These are phyloP conservation scores for Oryctolagus cuniculus DNA, from an alignment of 2,113 vertebrate genomes.

Conservation along the genomic window mOryCun1.1 NC_091439.1:105887501-105888000, in stretches of 20 bases:
- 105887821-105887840: conserved; percentile 60
- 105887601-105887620: background rate
- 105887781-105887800: conserved; percentile 33
- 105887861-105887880: conserved; percentile 31
- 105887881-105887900: conserved; percentile 11
- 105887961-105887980: background rate
- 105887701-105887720: background rate
- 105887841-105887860: conserved; percentile 47
- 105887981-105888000: background rate
- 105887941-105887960: conserved; percentile 1
- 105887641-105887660: background rate
- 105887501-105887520: no score
- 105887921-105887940: background rate
- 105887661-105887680: background rate
- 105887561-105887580: background rate
- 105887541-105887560: background rate
- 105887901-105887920: background rate
- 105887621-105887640: background rate
- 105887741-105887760: conserved; percentile 39
- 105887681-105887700: background rate
- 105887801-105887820: conserved; percentile 27
- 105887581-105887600: background rate
- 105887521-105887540: background rate
- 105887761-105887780: conserved; percentile 13
- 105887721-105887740: background rate